A percentile compares a stretch with the other conserved stretches of the same genome.
These are phyloP conservation scores for Leptonema lineaticorne DNA, from an alignment of 1,140 invertebrate genomes.

Conservation along the genomic window DNA sequence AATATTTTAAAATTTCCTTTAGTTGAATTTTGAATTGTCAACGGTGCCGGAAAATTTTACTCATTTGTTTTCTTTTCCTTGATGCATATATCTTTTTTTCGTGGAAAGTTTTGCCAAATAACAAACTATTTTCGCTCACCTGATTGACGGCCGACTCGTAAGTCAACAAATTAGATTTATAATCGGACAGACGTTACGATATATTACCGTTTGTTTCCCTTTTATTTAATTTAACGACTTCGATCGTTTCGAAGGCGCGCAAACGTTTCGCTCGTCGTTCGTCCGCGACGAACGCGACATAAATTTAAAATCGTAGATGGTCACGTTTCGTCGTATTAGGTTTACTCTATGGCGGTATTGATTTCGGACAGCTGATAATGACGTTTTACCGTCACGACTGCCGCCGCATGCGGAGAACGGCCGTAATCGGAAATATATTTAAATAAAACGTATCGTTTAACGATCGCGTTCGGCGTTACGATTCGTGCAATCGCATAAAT, in stretches of 20 bases:
- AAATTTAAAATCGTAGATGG: background rate
- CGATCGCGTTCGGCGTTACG: too few relatives aligned
- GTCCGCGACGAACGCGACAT: background rate
- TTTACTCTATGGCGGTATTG: conserved; percentile 12
- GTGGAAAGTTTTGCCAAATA: background rate
- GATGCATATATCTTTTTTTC: background rate
- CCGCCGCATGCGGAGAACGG: background rate
- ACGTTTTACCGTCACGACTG: conserved; percentile 9
- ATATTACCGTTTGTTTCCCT: background rate
- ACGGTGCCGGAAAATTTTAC: background rate
- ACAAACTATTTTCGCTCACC: conserved; percentile 1
- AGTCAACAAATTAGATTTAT: conserved; percentile 19
- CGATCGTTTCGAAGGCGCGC: too few relatives aligned
- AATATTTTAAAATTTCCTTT: too few relatives aligned
- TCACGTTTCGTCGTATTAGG: too few relatives aligned
- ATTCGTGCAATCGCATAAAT: too few relatives aligned
- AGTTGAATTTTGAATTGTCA: too few relatives aligned
- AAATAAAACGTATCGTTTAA: too few relatives aligned
- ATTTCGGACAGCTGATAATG: conserved; percentile 26
- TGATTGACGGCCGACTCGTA: conserved; percentile 12
- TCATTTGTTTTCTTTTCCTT: conserved; percentile 8
- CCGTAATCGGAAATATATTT: background rate
- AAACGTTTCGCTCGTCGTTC: too few relatives aligned
- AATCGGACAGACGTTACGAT: background rate
- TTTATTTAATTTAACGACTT: background rate